Conservation (phyloP, 2,888 invertebrate genomes). For the Drosophila borborema region DNA sequence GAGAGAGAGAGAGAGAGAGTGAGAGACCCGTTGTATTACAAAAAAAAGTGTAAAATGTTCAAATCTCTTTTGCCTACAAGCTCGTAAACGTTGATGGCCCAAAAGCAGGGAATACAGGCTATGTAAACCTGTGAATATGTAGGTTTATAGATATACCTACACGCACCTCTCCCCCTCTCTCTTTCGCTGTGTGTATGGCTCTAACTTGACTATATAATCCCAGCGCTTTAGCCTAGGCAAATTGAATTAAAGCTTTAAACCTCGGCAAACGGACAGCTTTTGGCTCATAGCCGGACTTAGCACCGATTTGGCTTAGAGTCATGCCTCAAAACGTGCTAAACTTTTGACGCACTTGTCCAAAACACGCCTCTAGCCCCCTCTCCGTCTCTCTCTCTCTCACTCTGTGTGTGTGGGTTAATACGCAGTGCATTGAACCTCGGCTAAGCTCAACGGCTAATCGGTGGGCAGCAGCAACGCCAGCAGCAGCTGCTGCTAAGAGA, state of each 20-base stretch:
- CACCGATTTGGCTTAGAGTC: conserved; percentile 66
- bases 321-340: conserved; percentile 48
- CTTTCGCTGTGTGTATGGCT: neutral
- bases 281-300: conserved; percentile 61
- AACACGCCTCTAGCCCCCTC: neutral
- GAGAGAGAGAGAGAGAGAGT: neutral
- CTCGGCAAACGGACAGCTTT: conserved; percentile 43
- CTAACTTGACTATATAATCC: conserved; percentile 62
- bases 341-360: conserved; percentile 53
- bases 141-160: conserved; percentile 40
- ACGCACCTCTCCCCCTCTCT: too few relatives aligned
- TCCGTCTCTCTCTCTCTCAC: neutral
- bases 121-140: conserved; percentile 32
- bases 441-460: conserved; percentile 55
- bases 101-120: conserved; percentile 1
- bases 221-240: conserved; percentile 68
- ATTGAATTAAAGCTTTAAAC: conserved; percentile 74
- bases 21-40: conserved; percentile 1
- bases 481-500: conserved; percentile 24
- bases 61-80: conserved; percentile 71
- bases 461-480: conserved; percentile 37
- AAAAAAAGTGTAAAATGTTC: conserved; percentile 49
- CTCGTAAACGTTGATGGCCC: conserved; percentile 35
- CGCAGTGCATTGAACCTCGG: conserved; percentile 66
- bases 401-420: conserved; percentile 22